Evolutionary conservation across 1,140 invertebrate species (phyloP).

Genomic region (Paramacrobiotus metropolitanus): DNA sequence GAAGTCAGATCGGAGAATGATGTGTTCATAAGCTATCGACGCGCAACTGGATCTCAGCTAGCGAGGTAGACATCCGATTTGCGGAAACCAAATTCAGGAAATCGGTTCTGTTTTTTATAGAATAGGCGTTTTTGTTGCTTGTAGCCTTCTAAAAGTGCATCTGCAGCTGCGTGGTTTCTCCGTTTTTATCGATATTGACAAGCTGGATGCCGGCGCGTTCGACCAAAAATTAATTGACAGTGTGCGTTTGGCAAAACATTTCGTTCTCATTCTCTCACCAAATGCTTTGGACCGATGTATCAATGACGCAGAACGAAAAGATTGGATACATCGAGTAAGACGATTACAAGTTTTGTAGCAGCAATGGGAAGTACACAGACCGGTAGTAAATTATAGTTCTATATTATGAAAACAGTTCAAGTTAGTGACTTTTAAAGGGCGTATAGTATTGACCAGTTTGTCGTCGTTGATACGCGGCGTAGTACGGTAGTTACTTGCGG

Average conservation of each 20-base stretch:
- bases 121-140: constrained; percentile 19
- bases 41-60: constrained; percentile 90
- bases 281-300: constrained; percentile 79
- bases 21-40: constrained; percentile 90
- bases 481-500: too few relatives aligned
- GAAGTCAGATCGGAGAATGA: constrained; percentile 27
- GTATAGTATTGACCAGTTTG: too few relatives aligned
- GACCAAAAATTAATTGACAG: constrained; percentile 90
- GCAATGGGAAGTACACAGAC: too few relatives aligned
- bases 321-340: constrained; percentile 94
- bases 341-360: too few relatives aligned
- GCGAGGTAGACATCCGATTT: constrained; percentile 34
- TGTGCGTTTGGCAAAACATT: constrained; percentile 85
- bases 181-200: constrained; percentile 84
- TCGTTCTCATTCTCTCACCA: constrained; percentile 81
- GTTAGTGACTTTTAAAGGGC: too few relatives aligned
- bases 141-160: constrained; percentile 50
- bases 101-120: too few relatives aligned
- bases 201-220: constrained; percentile 88
- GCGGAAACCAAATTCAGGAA: too few relatives aligned
- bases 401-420: too few relatives aligned
- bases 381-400: too few relatives aligned
- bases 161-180: constrained; percentile 75
- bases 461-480: too few relatives aligned
- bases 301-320: constrained; percentile 72